These are phyloP conservation scores for Mastacembelus armatus DNA, from an alignment of 2,797 vertebrate genomes.

Conservation along the genomic window DNA sequence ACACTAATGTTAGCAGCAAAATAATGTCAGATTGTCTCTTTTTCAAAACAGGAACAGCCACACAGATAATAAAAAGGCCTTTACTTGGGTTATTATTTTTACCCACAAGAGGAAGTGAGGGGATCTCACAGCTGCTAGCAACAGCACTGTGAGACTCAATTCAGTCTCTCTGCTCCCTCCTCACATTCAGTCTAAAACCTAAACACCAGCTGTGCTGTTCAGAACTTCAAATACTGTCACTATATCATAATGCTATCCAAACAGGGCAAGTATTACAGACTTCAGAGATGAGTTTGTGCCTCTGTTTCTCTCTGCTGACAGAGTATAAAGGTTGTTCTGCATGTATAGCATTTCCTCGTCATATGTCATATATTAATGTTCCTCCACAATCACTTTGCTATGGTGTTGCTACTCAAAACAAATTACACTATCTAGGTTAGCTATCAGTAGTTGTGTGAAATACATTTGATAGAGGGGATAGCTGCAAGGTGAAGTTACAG, in stretches of 20 bases:
- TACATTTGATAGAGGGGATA: background rate
- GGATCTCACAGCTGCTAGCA: constrained; percentile 39
- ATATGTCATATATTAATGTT: background rate
- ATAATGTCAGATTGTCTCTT: background rate
- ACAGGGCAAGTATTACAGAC: background rate
- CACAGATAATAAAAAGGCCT: constrained; percentile 17
- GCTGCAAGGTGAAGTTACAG: constrained; percentile 19
- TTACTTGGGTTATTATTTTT: constrained; percentile 40
- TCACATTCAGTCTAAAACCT: constrained; percentile 27
- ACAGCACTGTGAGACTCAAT: constrained; percentile 12
- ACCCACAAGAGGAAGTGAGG: constrained; percentile 56
- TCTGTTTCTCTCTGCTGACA: too few species aligned
- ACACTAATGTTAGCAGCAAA: background rate
- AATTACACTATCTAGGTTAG: too few species aligned
- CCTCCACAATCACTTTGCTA: background rate
- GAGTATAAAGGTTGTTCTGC: background rate
- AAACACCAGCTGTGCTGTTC: background rate
- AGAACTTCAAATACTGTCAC: constrained; percentile 4
- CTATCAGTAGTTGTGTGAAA: background rate
- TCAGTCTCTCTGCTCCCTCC: constrained; percentile 26
- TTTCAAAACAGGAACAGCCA: constrained; percentile 31
- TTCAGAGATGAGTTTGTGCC: background rate
- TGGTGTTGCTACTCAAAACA: too few species aligned
- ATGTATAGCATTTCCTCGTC: background rate
- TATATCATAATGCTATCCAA: background rate